Evolutionary conservation across 1,140 invertebrate species (phyloP).

Genomic region (Drosophila littoralis): DNA sequence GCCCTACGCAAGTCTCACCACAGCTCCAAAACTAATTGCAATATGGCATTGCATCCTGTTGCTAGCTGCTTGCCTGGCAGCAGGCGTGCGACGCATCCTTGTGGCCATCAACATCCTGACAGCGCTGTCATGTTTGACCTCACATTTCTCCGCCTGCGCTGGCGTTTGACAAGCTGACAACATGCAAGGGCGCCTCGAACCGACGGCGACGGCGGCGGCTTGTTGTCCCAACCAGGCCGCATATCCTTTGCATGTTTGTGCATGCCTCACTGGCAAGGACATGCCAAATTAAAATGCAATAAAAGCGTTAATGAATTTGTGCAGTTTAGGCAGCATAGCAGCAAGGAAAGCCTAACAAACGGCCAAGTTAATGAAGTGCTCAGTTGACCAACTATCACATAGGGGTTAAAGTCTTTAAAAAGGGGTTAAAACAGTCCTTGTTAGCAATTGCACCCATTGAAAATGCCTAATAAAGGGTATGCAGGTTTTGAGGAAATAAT

Average conservation of each 20-base stretch:
- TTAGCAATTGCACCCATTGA: not conserved
- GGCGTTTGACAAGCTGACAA: slow-evolving; percentile 74
- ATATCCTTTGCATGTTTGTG: slow-evolving; percentile 75
- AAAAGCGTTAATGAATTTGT: slow-evolving; percentile 73
- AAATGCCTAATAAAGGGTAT: not conserved
- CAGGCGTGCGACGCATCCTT: slow-evolving; percentile 33
- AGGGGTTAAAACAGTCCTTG: slow-evolving; percentile 32
- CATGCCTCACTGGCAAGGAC: slow-evolving; percentile 74
- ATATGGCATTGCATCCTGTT: slow-evolving; percentile 78
- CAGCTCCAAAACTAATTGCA: slow-evolving; percentile 74
- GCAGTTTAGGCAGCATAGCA: slow-evolving; percentile 25
- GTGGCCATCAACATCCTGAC: slow-evolving; percentile 56
- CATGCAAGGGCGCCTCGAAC: slow-evolving; percentile 34
- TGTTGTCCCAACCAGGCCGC: slow-evolving; percentile 20
- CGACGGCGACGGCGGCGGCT: not conserved
- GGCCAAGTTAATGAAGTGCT: slow-evolving; percentile 64
- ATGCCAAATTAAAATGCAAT: slow-evolving; percentile 81
- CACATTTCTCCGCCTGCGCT: not conserved
- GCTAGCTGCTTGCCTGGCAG: not conserved
- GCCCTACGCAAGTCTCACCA: slow-evolving; percentile 60
- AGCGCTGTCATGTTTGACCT: slow-evolving; percentile 66
- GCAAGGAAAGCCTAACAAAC: slow-evolving; percentile 15
- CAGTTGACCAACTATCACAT: slow-evolving; percentile 17
- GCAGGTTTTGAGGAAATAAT: not conserved
- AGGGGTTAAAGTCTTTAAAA: slow-evolving; percentile 20